Percentiles rank a stretch among this genome's conserved stretches.
phyloP scores from a whole-genome alignment of 2,888 invertebrate species.

The Salticus scenicus region DNA sequence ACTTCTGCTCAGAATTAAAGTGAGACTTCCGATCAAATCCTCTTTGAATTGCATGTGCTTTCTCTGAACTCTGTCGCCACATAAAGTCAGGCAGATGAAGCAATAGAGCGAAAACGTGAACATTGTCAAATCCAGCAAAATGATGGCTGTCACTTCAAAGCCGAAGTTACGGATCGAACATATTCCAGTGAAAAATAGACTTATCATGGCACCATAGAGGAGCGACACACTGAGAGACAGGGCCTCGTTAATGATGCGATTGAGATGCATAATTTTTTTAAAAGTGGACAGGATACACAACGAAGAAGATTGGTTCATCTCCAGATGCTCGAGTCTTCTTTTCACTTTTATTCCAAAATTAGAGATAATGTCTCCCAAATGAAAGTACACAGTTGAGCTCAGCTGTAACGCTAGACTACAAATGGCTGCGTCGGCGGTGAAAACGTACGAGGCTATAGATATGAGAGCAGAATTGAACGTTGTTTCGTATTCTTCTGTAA shows the following conservation, averaged over 20 bases:
- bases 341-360: too few relatives aligned
- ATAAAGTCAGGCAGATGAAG: conserved; percentile 13
- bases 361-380: too few relatives aligned
- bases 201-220: conserved; percentile 18
- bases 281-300: conserved; percentile 10
- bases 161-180: background rate
- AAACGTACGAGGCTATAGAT: background rate
- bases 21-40: background rate
- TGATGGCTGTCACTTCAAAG: background rate
- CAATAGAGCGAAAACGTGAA: background rate
- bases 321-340: background rate
- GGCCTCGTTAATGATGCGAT: conserved; percentile 16
- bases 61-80: conserved; percentile 12
- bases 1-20: background rate
- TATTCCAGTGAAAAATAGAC: conserved; percentile 25
- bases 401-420: conserved; percentile 22
- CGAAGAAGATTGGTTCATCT: background rate
- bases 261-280: background rate
- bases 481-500: too few relatives aligned
- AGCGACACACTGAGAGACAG: conserved; percentile 20
- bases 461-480: background rate
- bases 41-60: conserved; percentile 23
- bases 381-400: conserved; percentile 4
- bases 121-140: background rate
- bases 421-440: conserved; percentile 7